Evolutionary conservation across 2,888 invertebrate genomes (phyloP), one percentile per base, ranked within the genome.

Genomic region (Chrysolina oricalcia): DNA sequence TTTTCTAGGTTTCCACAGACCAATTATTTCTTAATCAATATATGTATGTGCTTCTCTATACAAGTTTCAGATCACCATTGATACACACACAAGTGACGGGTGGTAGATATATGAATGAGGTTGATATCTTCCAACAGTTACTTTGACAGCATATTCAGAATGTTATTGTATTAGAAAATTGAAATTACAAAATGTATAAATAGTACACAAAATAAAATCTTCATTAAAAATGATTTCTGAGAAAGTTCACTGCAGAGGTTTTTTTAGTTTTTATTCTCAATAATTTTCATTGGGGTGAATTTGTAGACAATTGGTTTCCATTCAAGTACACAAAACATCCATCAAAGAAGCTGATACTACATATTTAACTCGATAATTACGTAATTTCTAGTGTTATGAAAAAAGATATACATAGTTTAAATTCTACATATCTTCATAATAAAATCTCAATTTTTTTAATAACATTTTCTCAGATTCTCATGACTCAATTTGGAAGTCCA

Each of bases 21-120:
- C 53, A 53, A 53, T 53, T 53, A 53, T 21, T 53, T 53, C 21
- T 53, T 53, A 53, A 53, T 53, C 21, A 53, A 53, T 21, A 53
- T 13, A 53, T 11, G 9, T 19, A 53, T 13, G 21, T 53, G 53
- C 19, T 53, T 53, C 21, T 53, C 19, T 43, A 15, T 43, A 43
- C 43, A 53, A 53, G 21, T 11, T 21, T 53, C 53, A 53, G 21
- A 53, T 53, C 19, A 53, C 19, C n/a, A 53, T 19, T 19, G 50
- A 53, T 9, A 53, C 17, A 53, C 11, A 17, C 17, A 53, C 13
- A 48, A 15, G 15, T 48, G n/a, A 48, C 13, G 46, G 15, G 17
- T 48, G n/a, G n/a, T 48, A 17, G 48, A 48, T 48, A 48, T 2
- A 17, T 17, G 48, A 9, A 17, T 48, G 2, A 15, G 1, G 8